Evolutionary conservation across 2,888 invertebrate genomes (phyloP), one percentile per base, ranked within the genome.

Genomic region (Chamaedrilus cognettii): DNA sequence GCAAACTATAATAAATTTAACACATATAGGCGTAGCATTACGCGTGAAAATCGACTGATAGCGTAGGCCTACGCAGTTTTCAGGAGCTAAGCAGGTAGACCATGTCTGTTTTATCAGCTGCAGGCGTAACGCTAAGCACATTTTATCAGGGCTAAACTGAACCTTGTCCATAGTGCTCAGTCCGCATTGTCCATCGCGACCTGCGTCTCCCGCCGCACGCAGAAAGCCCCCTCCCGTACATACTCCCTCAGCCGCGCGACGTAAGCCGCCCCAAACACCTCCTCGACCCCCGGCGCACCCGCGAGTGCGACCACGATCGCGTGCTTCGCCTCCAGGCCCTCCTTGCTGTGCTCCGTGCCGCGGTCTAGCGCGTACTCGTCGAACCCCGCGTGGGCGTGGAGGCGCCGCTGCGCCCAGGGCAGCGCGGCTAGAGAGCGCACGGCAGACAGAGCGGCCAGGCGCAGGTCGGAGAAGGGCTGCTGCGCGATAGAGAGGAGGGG

Each of bases 391-490:
- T 88, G 88, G 72, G 86, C 85, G 72, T 88, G 89, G 42, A 94
- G 88, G 63, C 89, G 86, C 73, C 89, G 87, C 79, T 92, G 89
- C 28, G 93, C 94, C 94, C 94, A 96, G 1, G 85, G 84, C 78
- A 91, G 91, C 67, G 86, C 84, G 28, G 90, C 89, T 23, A 94
- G 79, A 0, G 89, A 87, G 73, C 87, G 86, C 56, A 94, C 82
- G 34, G 93, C 28, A 28, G 28, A 7, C n/a, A 64, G 56, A n/a
- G 90, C 89, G 23, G 90, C 88, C 66, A 88, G 79, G 78, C 90
- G 89, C 23, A 94, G 86, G 74, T 95, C 94, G 0, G 88, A 85
- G 79, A 95, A 94, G 5, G 95, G 94, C 83, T 90, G 92, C 70
- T 89, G 89, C 68, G 89, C 88, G 52, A 89, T 84, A 1, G 85